Base-by-base conservation (phyloP, 2,888 invertebrate genomes). In the Cremastobaeus sp. region DNA sequence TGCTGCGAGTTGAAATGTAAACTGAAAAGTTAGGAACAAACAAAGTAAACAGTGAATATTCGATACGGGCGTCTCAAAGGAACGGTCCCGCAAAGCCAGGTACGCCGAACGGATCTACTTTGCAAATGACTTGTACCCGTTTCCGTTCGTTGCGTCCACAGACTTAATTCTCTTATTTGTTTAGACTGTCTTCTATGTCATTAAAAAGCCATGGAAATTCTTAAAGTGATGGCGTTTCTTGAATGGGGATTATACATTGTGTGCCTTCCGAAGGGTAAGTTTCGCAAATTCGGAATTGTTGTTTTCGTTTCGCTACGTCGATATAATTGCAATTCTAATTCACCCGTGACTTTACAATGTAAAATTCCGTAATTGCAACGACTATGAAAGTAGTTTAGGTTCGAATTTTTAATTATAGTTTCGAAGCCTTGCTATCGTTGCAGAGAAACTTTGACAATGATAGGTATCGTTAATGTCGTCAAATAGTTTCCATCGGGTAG, bases 1-100 rank as follows among this genome's bases (percentile, higher is more conserved):
- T 39, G 34, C 6, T 25, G 32, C 34, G 11, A 52, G 35, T 45
- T n/a, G 25, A 9, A 54, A 37, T 9, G 28, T 20, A 11, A 34
- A 45, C 32, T 18, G 12, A 12, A 34, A 34, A 54, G 35, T 64
- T 54, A 64, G 45, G 54, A 54, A 45, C 54, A 52, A 64, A 37
- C 21, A 25, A 54, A 37, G 37, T 28, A 35, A 64, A 54, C 43
- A 14, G 25, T 34, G 25, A 50, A 45, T 54, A 54, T 45, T 45
- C 43, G 34, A 62, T 62, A 34, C 37, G 14, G 17, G 34, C 28
- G 12, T 45, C 25, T 54, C 35, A 50, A 62, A 62, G 32, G 41
- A 21, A 20, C 15, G 35, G 11, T 39, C 25, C 47, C 11, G 41
- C 3, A 28, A 18, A 18, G 5, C n/a, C 14, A 34, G 34, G 14